Percentiles rank a stretch among this genome's conserved stretches.
Conservation (phyloP, 2,797 vertebrate genomes). For the Aphelocoma californica region DNA sequence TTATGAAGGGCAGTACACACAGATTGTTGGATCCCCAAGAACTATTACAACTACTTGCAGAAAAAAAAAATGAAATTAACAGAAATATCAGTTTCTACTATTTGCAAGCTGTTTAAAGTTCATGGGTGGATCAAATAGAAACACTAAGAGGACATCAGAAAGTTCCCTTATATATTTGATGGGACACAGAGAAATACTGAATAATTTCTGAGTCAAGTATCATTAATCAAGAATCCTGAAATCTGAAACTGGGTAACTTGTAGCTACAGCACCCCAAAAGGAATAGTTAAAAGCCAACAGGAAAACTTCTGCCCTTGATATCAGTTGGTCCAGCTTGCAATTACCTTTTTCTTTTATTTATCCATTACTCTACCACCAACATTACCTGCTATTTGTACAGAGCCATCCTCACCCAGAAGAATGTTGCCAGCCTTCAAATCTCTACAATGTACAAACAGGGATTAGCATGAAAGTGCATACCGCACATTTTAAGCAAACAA, state of each 20-base stretch:
- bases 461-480: neutral
- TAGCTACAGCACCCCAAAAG: neutral
- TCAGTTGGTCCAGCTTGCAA: neutral
- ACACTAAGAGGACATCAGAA: neutral
- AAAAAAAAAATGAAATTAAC: neutral
- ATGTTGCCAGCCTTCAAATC: constrained; percentile 98
- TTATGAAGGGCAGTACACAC: neutral
- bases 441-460: constrained; percentile 72
- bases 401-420: constrained; percentile 96
- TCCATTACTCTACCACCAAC: neutral
- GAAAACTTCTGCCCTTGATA: neutral
- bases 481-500: neutral
- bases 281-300: neutral
- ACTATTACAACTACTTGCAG: neutral
- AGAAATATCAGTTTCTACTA: neutral
- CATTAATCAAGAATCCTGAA: neutral
- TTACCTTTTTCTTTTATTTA: neutral
- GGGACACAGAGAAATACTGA: neutral
- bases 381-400: constrained; percentile 98
- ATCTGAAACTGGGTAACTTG: neutral
- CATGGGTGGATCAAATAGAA: neutral
- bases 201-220: neutral
- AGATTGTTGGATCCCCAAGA: neutral
- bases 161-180: neutral
- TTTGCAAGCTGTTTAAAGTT: neutral